Conservation (phyloP, 92 coral and sea anemone species). For the Virgularia gustaviana region DNA sequence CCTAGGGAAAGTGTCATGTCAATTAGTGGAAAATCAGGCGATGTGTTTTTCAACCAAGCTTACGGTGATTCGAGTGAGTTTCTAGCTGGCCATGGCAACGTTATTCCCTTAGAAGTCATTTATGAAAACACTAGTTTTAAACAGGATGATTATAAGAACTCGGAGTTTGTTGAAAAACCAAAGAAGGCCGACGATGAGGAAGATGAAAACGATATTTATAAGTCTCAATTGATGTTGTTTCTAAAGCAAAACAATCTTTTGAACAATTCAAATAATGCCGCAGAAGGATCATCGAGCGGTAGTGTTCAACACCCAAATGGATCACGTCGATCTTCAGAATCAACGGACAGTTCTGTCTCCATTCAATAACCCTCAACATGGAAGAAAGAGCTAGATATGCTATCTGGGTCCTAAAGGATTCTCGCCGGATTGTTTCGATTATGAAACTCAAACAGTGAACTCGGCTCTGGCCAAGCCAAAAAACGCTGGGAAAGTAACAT, state of each 20-base stretch:
- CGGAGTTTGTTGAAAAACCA: slow-evolving; percentile 10
- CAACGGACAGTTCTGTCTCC: slow-evolving; percentile 11
- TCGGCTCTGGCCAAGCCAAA: too few species aligned
- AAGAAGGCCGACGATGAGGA: slow-evolving; percentile 50
- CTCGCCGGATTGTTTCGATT: too few species aligned
- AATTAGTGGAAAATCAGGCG: slow-evolving; percentile 32
- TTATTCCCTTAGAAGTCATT: slow-evolving; percentile 23
- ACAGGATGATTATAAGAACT: slow-evolving; percentile 7
- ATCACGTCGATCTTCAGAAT: slow-evolving; percentile 13
- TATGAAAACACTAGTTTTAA: slow-evolving; percentile 33
- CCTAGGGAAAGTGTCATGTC: slow-evolving; percentile 39
- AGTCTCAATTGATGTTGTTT: slow-evolving; percentile 75
- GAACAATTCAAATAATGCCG: neutral
- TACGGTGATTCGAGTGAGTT: slow-evolving; percentile 23
- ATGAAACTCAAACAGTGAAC: too few species aligned
- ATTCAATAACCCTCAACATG: neutral
- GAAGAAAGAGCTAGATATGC: neutral
- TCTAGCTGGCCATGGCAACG: slow-evolving; percentile 21
- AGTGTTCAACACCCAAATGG: neutral
- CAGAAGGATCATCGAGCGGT: neutral
- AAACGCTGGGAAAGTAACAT: too few species aligned
- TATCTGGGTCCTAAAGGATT: neutral
- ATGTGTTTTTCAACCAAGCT: slow-evolving; percentile 37
- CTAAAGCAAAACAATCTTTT: slow-evolving; percentile 59
- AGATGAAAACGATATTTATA: slow-evolving; percentile 85